Conservation (phyloP, 2,888 invertebrate species). For the Bombyx huttoni region DNA sequence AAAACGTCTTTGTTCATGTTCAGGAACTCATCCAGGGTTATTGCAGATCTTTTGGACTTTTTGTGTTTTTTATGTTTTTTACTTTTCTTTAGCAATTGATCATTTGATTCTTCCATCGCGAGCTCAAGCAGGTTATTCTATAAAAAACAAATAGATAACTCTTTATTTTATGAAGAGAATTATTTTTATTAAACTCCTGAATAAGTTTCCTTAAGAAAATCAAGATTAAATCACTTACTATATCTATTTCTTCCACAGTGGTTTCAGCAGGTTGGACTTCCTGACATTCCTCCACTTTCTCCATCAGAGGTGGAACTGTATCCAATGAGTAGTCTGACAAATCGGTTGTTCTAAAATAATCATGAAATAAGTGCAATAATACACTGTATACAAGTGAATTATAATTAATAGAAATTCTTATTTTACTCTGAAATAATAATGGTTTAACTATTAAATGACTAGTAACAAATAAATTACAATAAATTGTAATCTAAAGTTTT, state of each 20-base stretch:
- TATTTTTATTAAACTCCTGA: too few relatives aligned
- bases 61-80: slow-evolving; percentile 64
- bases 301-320: slow-evolving; percentile 52
- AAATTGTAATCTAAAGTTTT: too few relatives aligned
- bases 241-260: slow-evolving; percentile 26
- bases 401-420: too few relatives aligned
- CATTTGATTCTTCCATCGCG: slow-evolving; percentile 37
- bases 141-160: slow-evolving; percentile 12
- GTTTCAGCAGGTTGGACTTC: slow-evolving; percentile 17
- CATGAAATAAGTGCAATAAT: neutral
- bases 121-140: slow-evolving; percentile 54
- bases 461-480: too few relatives aligned
- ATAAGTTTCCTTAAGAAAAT: too few relatives aligned
- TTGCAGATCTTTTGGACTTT: slow-evolving; percentile 56
- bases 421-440: too few relatives aligned
- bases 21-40: slow-evolving; percentile 61
- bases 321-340: slow-evolving; percentile 53
- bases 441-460: too few relatives aligned
- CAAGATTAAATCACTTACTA: slow-evolving; percentile 27
- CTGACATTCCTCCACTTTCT: slow-evolving; percentile 38
- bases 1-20: slow-evolving; percentile 67
- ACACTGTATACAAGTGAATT: neutral
- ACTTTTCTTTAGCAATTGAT: slow-evolving; percentile 30
- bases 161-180: neutral
- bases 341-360: slow-evolving; percentile 30